Evolutionary conservation across 2,797 vertebrate species (phyloP).

Genomic region (Mormyrops boulengeri): DNA sequence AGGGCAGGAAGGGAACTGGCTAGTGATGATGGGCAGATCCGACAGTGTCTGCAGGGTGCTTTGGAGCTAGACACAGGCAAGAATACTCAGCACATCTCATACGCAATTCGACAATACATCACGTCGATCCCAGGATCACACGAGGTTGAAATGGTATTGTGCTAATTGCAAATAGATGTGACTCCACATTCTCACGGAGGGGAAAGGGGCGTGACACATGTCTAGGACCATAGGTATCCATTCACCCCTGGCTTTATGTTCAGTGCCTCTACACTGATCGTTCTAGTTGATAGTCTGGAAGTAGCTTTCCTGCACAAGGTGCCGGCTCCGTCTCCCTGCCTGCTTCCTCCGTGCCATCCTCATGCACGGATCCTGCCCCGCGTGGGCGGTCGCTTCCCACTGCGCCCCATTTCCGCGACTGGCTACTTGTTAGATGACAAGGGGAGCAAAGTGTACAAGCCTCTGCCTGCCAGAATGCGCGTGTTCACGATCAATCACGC

Average conservation of each 20-base stretch:
- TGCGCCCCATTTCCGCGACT: background rate
- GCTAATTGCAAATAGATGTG: background rate
- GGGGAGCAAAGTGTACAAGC: background rate
- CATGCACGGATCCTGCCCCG: background rate
- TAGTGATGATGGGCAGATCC: background rate
- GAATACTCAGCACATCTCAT: background rate
- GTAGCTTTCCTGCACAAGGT: background rate
- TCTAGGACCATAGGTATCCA: background rate
- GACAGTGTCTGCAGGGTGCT: background rate
- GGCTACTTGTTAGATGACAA: background rate
- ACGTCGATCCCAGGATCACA: background rate
- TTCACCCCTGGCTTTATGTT: background rate
- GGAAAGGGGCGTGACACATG: background rate
- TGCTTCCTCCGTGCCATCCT: background rate
- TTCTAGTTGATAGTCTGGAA: background rate
- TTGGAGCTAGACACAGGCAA: background rate
- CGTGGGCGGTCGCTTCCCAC: background rate
- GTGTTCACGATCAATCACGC: constrained; percentile 3
- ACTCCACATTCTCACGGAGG: background rate
- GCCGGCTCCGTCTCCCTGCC: background rate
- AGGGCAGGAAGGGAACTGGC: background rate
- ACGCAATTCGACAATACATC: background rate
- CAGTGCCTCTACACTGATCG: background rate
- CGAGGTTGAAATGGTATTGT: background rate
- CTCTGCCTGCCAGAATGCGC: background rate